Evolutionary conservation across 2,888 invertebrate genomes (phyloP).

Genomic region (Melanotus villosus): DNA sequence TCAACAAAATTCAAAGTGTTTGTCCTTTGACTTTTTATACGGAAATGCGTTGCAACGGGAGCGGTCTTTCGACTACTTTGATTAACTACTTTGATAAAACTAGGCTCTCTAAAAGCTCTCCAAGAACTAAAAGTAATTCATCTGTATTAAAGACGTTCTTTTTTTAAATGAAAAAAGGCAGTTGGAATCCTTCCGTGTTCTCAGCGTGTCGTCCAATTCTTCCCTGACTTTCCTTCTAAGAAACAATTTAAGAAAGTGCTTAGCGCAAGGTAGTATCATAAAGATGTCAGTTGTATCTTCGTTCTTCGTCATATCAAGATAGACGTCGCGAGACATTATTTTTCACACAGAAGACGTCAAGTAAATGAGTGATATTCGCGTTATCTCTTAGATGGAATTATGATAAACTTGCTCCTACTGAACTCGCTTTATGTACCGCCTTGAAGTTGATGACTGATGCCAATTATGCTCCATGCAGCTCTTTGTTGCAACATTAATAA

Average conservation of each 20-base stretch:
- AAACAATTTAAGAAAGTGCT: conserved; percentile 14
- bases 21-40: too few relatives aligned
- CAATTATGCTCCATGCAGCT: conserved; percentile 37
- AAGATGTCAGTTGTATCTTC: conserved; percentile 29
- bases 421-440: too few relatives aligned
- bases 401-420: conserved; percentile 27
- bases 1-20: too few relatives aligned
- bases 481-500: conserved; percentile 49
- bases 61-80: too few relatives aligned
- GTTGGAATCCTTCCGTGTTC: not conserved
- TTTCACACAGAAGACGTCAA: conserved; percentile 33
- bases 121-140: too few relatives aligned
- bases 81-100: too few relatives aligned
- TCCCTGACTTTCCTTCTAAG: conserved; percentile 16
- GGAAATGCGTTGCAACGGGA: too few relatives aligned
- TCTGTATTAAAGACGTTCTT: not conserved
- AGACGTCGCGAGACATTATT: conserved; percentile 20
- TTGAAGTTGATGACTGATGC: conserved; percentile 35
- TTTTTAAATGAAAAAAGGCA: not conserved
- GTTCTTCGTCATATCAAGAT: conserved; percentile 22
- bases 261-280: conserved; percentile 16
- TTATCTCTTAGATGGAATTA: conserved; percentile 24
- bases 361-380: conserved; percentile 17
- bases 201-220: not conserved
- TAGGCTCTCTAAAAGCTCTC: too few relatives aligned